Base-by-base conservation (phyloP, 2,797 vertebrate genomes). In the Leontopithecus rosalia region DNA sequence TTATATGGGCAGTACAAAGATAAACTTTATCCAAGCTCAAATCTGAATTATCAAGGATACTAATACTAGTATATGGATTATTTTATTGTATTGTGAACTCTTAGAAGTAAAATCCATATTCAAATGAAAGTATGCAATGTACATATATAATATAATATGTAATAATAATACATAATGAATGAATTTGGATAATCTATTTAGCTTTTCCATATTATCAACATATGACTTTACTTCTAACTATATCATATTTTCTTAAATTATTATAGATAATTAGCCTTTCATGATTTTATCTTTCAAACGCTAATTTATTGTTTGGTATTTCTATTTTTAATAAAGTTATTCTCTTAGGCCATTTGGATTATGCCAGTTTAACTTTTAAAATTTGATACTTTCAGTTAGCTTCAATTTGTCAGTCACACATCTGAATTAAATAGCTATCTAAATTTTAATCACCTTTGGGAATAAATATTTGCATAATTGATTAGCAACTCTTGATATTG, bases 391-490 rank as follows among this genome's bases (percentile, higher is more conserved):
- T 97, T n/a, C 4, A 82, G 26, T 97, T 93, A 95, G 33, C 72
- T 93, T 96, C 50, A 95, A 84, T 88, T 61, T 97, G 20, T 90
- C 80, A 91, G 41, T 90, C 94, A 91, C 10, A 90, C 28, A 36
- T 89, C 33, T 89, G 58, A 96, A 95, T 83, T 91, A 96, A 97
- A 64, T 5, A 67, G 48, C 77, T 97, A 46, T 83, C 58, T 92
- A 91, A 70, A 89, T 95, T 96, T 96, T 95, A 96, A 95, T 79
- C 46, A 93, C 89, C n/a, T 81, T 94, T 73, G 48, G 67, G 50
- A 94, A 75, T 72, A 97, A 97, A 94, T 96, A 88, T 83, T 96
- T 96, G 57, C 72, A 86, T 95, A 96, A 96, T 79, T 92, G 84
- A 96, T 96, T 86, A 94, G 12, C 55, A 79, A 57, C 30, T 88